Base-by-base conservation (phyloP, 1,140 invertebrate genomes). In the Wasmannia auropunctata region DNA sequence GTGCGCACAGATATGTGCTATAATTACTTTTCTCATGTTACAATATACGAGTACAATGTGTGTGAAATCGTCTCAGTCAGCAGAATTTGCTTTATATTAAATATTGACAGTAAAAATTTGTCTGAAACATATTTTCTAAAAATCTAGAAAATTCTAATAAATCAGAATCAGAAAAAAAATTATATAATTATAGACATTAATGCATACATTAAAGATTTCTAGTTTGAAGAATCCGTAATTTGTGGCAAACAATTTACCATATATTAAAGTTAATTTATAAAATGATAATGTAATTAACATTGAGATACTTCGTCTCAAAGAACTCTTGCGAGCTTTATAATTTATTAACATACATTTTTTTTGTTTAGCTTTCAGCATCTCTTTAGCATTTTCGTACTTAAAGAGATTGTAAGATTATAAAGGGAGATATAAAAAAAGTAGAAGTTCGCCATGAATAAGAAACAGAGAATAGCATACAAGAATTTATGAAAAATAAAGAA, bases 401-500 rank as follows among this genome's bases (percentile, higher is more conserved):
- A n/a, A n/a, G n/a, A 43, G 25, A 76, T 22, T 28, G 28, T 43
- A 69, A 31, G 2, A 72, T 49, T 56, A 22, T 40, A 54, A 51
- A 37, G n/a, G 40, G 8, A 40, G 34, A 40, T 65, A 65, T 22
- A 22, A 37, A 37, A 8, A 62, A 58, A 60, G 10, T 28, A 28
- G 1, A n/a, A 62, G 4, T 62, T 62, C 49, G n/a, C 34, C 16
- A 28, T 16, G 25, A 51, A n/a, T 51, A 6, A 16, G 34, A 31
- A 67, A 69, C 54, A 46, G 34, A 40, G 25, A n/a, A n/a, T n/a
- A n/a, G 2, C 2, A 58, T 40, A 31, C 10, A 14, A 40, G 8
- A 56, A 40, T 43, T 74, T 58, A 74, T 72, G 51, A 74, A 74
- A 83, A 74, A 74, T 83, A 58, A 74, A 40, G 14, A 60, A 74